Evolutionary conservation across 2,888 invertebrate genomes (phyloP).

Genomic region (Thera obeliscata): DNA sequence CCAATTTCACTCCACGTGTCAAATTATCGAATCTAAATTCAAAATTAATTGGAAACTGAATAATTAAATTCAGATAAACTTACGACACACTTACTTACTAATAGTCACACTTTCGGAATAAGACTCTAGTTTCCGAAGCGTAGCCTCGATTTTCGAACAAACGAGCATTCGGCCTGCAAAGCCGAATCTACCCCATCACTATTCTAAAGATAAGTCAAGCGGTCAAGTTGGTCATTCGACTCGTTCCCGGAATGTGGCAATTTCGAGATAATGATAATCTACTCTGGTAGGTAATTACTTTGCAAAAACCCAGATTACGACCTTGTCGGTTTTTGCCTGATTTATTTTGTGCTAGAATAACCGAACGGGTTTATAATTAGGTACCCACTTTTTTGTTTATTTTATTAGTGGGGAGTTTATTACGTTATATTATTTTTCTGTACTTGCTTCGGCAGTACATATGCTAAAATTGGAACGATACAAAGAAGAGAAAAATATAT

Average conservation of each 20-base stretch:
- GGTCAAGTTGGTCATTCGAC: slow-evolving; percentile 24
- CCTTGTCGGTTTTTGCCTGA: slow-evolving; percentile 15
- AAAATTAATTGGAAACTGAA: no score
- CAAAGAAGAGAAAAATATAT: no score
- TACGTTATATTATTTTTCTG: no score
- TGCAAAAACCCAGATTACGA: slow-evolving; percentile 19
- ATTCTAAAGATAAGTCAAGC: slow-evolving; percentile 24
- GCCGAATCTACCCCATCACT: slow-evolving; percentile 10
- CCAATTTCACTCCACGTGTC: no score
- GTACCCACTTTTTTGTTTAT: not conserved
- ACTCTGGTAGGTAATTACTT: slow-evolving; percentile 13
- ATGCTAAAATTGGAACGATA: no score
- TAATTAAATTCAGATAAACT: no score
- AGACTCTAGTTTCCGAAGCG: no score
- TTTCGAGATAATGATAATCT: slow-evolving; percentile 31
- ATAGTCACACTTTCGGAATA: no score
- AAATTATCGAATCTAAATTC: no score
- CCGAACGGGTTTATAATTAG: not conserved
- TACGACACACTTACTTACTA: no score
- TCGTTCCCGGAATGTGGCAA: slow-evolving; percentile 30
- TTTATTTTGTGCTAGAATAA: slow-evolving; percentile 11
- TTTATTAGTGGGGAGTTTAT: not conserved
- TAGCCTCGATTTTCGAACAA: no score
- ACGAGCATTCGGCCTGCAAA: not conserved
- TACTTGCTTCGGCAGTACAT: no score